Percentiles rank a stretch among this genome's conserved stretches.
These are phyloP conservation scores for Crotalus tigris DNA, from an alignment of 2,113 vertebrate species.

Conservation along the genomic window DNA sequence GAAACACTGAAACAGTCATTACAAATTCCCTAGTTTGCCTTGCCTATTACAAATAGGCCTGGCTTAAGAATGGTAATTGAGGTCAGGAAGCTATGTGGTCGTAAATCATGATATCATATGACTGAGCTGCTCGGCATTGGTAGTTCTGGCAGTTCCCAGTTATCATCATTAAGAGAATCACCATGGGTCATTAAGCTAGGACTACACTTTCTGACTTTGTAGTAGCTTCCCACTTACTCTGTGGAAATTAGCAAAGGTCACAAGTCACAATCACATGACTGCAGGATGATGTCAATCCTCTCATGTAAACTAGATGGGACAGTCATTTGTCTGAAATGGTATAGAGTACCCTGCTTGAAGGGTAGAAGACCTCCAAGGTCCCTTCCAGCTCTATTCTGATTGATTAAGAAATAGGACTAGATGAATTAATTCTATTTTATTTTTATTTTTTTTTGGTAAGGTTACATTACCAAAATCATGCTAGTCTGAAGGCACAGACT, in stretches of 20 bases:
- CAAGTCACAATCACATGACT: background rate
- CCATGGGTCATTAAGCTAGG: background rate
- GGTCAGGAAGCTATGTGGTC: background rate
- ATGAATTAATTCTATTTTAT: background rate
- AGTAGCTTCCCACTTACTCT: background rate
- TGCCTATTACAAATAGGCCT: background rate
- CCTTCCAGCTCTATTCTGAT: background rate
- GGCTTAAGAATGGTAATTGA: background rate
- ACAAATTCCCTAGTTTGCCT: background rate
- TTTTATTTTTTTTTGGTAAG: background rate
- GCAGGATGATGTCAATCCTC: too few relatives aligned
- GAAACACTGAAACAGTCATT: background rate
- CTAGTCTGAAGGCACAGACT: background rate
- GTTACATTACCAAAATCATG: background rate
- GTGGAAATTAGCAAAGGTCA: background rate
- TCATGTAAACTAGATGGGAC: too few relatives aligned
- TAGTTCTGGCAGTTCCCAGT: background rate
- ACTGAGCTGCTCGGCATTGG: background rate
- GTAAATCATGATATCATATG: background rate
- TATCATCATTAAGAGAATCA: background rate
- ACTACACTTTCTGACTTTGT: background rate
- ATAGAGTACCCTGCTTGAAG: background rate
- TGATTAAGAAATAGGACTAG: background rate
- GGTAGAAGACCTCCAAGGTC: background rate
- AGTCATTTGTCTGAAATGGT: background rate